Evolutionary conservation across 1,140 invertebrate species (phyloP).

Genomic region (Galleria mellonella): DNA sequence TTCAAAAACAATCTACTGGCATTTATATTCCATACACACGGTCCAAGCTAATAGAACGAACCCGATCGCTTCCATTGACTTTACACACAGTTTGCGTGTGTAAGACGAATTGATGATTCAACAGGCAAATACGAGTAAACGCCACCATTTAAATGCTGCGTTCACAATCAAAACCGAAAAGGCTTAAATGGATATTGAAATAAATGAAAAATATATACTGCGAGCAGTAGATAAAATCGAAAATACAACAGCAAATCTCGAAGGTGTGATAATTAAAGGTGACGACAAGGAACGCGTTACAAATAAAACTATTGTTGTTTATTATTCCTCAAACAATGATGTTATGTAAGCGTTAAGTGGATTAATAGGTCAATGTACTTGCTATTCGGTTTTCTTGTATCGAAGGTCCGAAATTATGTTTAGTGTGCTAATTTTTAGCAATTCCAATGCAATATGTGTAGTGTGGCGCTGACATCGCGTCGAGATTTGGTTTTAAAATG

Average conservation of each 20-base stretch:
- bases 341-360: slow-evolving; percentile 51
- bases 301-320: slow-evolving; percentile 38
- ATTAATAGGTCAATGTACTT: slow-evolving; percentile 56
- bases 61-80: slow-evolving; percentile 9
- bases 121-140: slow-evolving; percentile 33
- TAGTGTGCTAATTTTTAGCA: slow-evolving; percentile 2
- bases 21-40: no score
- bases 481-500: no score
- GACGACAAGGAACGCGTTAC: slow-evolving; percentile 36
- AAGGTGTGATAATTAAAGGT: slow-evolving; percentile 37
- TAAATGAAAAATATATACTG: neutral
- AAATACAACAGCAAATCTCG: slow-evolving; percentile 9
- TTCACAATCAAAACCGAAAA: neutral
- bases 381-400: slow-evolving; percentile 32
- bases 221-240: slow-evolving; percentile 10
- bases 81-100: slow-evolving; percentile 26
- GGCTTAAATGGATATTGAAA: slow-evolving; percentile 7
- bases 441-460: neutral
- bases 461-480: no score
- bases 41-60: neutral
- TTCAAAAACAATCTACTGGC: no score
- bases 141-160: slow-evolving; percentile 29
- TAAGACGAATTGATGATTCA: slow-evolving; percentile 33
- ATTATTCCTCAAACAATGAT: slow-evolving; percentile 30
- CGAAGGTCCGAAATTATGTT: slow-evolving; percentile 19